Evolutionary conservation across 1,140 invertebrate species (phyloP), one percentile per base, ranked within the genome.

Genomic region (Muscidifurax raptorellus): DNA sequence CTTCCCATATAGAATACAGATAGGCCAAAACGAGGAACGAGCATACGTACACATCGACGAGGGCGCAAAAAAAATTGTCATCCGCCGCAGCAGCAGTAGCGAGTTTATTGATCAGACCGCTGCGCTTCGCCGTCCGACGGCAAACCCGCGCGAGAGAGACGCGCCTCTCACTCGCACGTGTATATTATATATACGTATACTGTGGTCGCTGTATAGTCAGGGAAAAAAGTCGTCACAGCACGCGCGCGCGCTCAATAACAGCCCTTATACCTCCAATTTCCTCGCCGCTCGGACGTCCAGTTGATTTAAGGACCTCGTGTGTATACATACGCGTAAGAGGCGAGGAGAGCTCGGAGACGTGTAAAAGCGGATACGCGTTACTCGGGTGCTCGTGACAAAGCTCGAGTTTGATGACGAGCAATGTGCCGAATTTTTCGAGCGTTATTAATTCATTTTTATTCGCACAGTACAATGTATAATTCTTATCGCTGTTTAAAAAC

Each of bases 191-290:
- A n/a, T n/a, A n/a, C n/a, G n/a, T n/a, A n/a, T 69, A 69, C 52
- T 59, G 22, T 22, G 52, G 52, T n/a, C 52, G 52, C 52, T n/a
- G 52, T 18, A n/a, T n/a, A 59, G 52, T 59, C n/a, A 15, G 22
- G 71, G 32, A 36, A 72, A 72, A 76, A 76, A 76, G 74, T 76
- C 74, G 52, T 59, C 52, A 22, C 52, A 76, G 74, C n/a, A 47
- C 74, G 40, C 40, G 36, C n/a, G 69, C n/a, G 71, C 71, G 27
- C 74, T 76, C 74, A 47, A 76, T 76, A 76, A 76, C 74, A 76
- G 74, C 74, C 40, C 74, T 76, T 47, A 7, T 47, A 76, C 74
- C 74, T 79, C 66, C 66, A 80, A 69, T 71, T 80, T 80, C n/a
- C 36, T 69, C 78, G 36, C 25, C 66, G 36, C 64, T 69, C 13